Percentiles rank a stretch among this genome's conserved stretches.
Evolutionary conservation across 2,113 vertebrate genomes (phyloP).

Genomic region (Okapia johnstoni): DNA sequence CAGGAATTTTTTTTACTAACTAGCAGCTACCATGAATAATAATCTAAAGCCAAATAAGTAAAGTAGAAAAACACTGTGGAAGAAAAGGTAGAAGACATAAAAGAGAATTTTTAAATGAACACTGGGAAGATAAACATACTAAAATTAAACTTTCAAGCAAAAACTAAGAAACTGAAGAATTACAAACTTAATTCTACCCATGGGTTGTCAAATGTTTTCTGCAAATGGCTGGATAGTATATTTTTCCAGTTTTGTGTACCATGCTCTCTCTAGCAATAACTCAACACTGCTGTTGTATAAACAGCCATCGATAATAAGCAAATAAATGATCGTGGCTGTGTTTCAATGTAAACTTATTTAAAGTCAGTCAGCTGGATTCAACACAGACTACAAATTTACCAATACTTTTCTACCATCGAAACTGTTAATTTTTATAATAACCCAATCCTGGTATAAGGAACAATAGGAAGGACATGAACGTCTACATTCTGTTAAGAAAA

Average conservation of each 20-base stretch:
- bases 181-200: not conserved
- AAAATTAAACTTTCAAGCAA: slow-evolving; percentile 20
- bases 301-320: not conserved
- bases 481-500: not conserved
- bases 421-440: not conserved
- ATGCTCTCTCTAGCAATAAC: not conserved
- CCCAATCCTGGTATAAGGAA: not conserved
- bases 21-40: not conserved
- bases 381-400: not conserved
- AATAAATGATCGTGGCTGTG: not conserved
- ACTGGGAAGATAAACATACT: not conserved
- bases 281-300: not conserved
- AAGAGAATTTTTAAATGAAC: not conserved
- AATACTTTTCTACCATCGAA: not conserved
- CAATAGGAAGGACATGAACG: not conserved
- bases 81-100: not conserved
- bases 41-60: not conserved
- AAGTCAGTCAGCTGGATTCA: not conserved
- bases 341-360: not conserved
- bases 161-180: not conserved
- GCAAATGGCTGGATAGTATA: not conserved
- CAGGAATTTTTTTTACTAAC: not conserved
- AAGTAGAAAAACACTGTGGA: not conserved
- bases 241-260: not conserved
- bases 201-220: not conserved